Evolutionary conservation across 1,140 invertebrate species (phyloP).

Genomic region (Portunus trituberculatus): DNA sequence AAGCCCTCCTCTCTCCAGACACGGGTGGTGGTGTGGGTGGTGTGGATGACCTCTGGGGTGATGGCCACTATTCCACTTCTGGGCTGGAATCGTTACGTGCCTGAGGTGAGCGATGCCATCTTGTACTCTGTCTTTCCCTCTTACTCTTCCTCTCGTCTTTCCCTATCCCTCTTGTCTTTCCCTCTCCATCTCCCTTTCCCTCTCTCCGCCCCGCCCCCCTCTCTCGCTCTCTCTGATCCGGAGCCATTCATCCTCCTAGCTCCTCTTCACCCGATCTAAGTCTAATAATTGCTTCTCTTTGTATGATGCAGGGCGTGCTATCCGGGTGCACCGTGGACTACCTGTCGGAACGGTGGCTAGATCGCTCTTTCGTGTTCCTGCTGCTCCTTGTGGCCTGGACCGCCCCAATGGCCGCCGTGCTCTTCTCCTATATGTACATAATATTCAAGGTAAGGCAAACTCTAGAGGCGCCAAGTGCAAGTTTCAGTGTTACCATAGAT

Average conservation of each 20-base stretch:
- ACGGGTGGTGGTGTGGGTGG: conserved; percentile 4
- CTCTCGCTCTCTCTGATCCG: conserved; percentile 24
- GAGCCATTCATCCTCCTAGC: not conserved
- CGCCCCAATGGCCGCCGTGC: conserved; percentile 40
- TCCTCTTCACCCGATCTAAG: not conserved
- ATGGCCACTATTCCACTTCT: conserved; percentile 29
- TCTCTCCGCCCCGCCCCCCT: not conserved
- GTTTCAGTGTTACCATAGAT: too few relatives aligned
- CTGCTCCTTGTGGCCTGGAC: conserved; percentile 53
- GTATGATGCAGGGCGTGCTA: conserved; percentile 34
- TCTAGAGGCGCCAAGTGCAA: too few relatives aligned
- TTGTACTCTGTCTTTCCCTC: not conserved
- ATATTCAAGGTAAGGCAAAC: not conserved
- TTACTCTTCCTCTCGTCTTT: conserved; percentile 27
- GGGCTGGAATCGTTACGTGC: conserved; percentile 61
- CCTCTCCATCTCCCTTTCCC: not conserved
- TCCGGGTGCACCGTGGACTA: conserved; percentile 52
- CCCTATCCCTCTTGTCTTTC: not conserved
- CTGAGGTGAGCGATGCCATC: conserved; percentile 29
- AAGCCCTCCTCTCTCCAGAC: not conserved
- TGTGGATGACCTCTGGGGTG: conserved; percentile 31
- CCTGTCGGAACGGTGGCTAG: conserved; percentile 40
- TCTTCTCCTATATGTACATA: conserved; percentile 46
- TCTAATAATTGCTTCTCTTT: not conserved
- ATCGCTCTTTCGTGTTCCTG: conserved; percentile 16